These are phyloP conservation scores for Calyptommatus sinebrachiatus DNA, from an alignment of 2,113 vertebrate species.

Conservation along the genomic window DNA sequence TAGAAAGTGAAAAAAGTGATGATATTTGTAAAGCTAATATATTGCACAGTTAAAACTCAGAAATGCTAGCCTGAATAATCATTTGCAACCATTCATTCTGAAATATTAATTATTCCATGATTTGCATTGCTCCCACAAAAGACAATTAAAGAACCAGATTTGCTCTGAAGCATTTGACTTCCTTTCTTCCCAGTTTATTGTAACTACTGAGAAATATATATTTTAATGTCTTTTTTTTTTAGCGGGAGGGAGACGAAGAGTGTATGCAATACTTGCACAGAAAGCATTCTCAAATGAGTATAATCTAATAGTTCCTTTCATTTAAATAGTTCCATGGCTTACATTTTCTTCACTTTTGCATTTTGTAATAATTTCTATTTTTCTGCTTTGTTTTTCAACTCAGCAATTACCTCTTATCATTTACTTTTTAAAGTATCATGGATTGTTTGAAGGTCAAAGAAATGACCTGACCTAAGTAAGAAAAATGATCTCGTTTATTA, in stretches of 20 bases:
- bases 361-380: constrained; percentile 39
- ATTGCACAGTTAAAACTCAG: constrained; percentile 67
- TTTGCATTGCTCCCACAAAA: constrained; percentile 64
- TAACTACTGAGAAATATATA: constrained; percentile 59
- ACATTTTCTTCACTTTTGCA: constrained; percentile 42
- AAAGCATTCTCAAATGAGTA: constrained; percentile 50
- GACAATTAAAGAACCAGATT: constrained; percentile 56
- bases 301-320: constrained; percentile 46
- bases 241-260: neutral
- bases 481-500: neutral
- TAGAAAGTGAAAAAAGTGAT: constrained; percentile 66
- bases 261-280: constrained; percentile 44
- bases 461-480: neutral
- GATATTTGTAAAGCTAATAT: constrained; percentile 66
- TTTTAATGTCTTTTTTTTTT: too few relatives aligned
- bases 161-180: constrained; percentile 58
- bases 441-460: constrained; percentile 41
- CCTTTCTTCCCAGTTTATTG: constrained; percentile 49
- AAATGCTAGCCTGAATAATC: constrained; percentile 64
- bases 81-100: constrained; percentile 71
- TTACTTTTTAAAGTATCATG: constrained; percentile 12
- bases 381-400: constrained; percentile 40
- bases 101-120: constrained; percentile 73
- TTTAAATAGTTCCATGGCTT: constrained; percentile 37
- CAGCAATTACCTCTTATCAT: neutral